These are phyloP conservation scores for Tachycineta bicolor DNA, from an alignment of 2,113 vertebrate species.

Conservation along the genomic window DNA sequence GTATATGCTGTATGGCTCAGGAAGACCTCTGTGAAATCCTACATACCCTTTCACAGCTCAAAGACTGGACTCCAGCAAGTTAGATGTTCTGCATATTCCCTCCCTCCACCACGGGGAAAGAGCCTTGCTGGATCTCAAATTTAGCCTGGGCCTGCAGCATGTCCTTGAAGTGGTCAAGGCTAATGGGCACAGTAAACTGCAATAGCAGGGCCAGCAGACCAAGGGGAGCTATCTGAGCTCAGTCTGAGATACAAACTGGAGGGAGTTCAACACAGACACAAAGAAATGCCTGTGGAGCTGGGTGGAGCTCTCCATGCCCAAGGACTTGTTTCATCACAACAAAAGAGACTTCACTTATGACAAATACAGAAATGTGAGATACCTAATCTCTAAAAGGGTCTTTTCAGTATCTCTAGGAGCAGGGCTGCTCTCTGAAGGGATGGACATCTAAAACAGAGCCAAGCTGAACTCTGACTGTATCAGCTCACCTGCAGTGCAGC, in stretches of 20 bases:
- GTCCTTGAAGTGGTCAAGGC: not conserved
- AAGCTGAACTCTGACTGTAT: not conserved
- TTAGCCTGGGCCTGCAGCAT: not conserved
- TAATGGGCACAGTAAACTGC: not conserved
- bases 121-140: not conserved
- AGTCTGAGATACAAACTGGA: not conserved
- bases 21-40: not conserved
- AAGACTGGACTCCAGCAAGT: not conserved
- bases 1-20: not conserved
- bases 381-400: not conserved
- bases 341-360: not conserved
- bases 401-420: not conserved
- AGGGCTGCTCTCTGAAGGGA: not conserved
- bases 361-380: not conserved
- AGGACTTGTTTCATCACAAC: not conserved
- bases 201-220: not conserved
- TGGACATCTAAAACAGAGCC: not conserved
- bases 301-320: not conserved
- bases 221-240: not conserved
- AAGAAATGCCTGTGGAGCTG: not conserved
- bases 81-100: not conserved
- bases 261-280: not conserved
- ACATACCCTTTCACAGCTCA: fast-evolving
- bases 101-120: not conserved
- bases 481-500: constrained; percentile 89